phyloP scores from a whole-genome alignment of 92 coral and sea anemone species.

The Bergia sp. region DNA sequence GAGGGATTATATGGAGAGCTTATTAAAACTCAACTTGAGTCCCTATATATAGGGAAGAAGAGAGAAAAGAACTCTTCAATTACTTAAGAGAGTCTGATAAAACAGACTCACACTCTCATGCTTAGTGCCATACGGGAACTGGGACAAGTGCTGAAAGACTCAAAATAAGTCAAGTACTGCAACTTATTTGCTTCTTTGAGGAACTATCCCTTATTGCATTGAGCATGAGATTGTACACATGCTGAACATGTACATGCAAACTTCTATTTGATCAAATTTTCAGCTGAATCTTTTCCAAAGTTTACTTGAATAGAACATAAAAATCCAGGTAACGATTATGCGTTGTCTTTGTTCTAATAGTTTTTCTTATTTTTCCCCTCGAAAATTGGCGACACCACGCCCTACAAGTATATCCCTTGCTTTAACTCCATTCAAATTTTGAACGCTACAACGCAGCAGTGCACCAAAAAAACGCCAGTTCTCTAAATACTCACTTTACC shows the following conservation, averaged over 20 bases:
- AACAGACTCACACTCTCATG: slow-evolving; percentile 46
- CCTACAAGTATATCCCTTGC: no score
- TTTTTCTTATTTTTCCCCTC: not conserved
- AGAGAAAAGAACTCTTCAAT: slow-evolving; percentile 32
- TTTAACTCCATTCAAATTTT: no score
- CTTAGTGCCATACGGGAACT: slow-evolving; percentile 45
- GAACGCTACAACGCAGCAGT: no score
- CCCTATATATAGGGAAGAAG: slow-evolving; percentile 47
- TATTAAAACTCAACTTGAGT: slow-evolving; percentile 45
- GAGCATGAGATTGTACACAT: not conserved
- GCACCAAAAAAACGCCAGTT: no score
- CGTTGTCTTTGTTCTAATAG: slow-evolving; percentile 10
- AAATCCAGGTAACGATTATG: slow-evolving; percentile 6
- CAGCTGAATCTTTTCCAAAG: not conserved
- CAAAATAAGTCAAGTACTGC: slow-evolving; percentile 1
- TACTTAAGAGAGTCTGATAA: slow-evolving; percentile 49
- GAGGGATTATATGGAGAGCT: slow-evolving; percentile 41
- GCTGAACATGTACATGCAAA: slow-evolving; percentile 7
- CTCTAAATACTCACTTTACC: no score
- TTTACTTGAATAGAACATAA: slow-evolving; percentile 4
- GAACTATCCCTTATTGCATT: not conserved
- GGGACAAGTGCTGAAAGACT: slow-evolving; percentile 44
- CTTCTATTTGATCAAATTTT: slow-evolving; percentile 16
- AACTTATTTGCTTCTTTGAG: no score
- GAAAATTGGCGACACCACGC: no score